phyloP scores from a whole-genome alignment of 2,113 vertebrate species.

The Orthonyx spaldingii region DNA sequence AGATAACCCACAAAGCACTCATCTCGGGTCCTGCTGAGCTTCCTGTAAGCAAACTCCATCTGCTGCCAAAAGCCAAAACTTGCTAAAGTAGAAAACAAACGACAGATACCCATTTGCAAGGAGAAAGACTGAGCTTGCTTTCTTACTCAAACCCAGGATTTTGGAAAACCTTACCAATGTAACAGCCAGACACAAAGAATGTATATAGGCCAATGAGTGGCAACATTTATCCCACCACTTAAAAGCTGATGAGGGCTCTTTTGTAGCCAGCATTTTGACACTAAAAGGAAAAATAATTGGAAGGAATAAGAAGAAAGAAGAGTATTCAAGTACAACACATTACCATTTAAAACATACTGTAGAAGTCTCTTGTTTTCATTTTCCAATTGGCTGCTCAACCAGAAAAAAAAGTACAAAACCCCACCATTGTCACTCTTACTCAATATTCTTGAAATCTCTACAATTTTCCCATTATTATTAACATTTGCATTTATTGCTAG shows the following conservation, averaged over 20 bases:
- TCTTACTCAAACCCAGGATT: not conserved
- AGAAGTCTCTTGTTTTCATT: not conserved
- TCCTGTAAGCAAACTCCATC: constrained; percentile 28
- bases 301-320: not conserved
- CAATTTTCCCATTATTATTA: not conserved
- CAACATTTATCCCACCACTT: not conserved
- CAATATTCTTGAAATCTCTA: not conserved
- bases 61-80: constrained; percentile 16
- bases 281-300: not conserved
- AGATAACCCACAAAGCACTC: not conserved
- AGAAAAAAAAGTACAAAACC: not conserved
- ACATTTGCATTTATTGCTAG: not conserved
- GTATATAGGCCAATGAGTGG: not conserved
- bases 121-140: not conserved
- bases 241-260: not conserved
- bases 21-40: constrained; percentile 14
- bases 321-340: not conserved
- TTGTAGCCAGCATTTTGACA: not conserved
- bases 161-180: not conserved
- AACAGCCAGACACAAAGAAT: not conserved
- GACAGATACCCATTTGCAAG: constrained; percentile 10
- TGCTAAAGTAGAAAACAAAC: not conserved
- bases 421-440: not conserved
- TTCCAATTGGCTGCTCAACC: not conserved
- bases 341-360: not conserved